phyloP scores from a whole-genome alignment of 1,140 invertebrate species.

The Microplitis mediator region DNA sequence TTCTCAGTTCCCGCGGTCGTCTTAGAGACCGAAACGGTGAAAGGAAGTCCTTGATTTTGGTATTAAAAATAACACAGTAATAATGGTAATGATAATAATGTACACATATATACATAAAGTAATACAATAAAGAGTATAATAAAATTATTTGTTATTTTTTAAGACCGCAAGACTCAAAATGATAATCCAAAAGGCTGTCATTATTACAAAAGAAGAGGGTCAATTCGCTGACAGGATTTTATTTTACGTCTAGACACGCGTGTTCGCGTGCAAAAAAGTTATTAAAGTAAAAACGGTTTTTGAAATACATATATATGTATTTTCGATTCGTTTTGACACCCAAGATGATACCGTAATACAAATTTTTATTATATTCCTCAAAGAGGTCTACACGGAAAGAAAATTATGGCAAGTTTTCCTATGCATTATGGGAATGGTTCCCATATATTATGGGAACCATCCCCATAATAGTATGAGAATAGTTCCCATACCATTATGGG shows the following conservation, averaged over 20 bases:
- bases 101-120: background rate
- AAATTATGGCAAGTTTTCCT: no score
- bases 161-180: slow-evolving; percentile 1
- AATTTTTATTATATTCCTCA: no score
- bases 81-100: background rate
- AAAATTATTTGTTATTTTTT: slow-evolving; percentile 8
- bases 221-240: slow-evolving; percentile 23
- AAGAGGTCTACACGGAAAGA: no score
- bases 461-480: no score
- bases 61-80: no score
- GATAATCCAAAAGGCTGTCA: slow-evolving; percentile 16
- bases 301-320: background rate
- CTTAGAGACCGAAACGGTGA: no score
- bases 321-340: background rate
- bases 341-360: background rate
- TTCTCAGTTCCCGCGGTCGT: no score
- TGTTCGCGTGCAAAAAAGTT: background rate
- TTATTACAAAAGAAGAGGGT: slow-evolving; percentile 22
- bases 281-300: background rate
- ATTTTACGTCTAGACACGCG: slow-evolving; percentile 16
- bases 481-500: no score
- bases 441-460: no score
- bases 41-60: no score
- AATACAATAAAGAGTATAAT: background rate
- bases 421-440: no score